Evolutionary conservation across 2,113 vertebrate species (phyloP).

Genomic region (Pao palembangensis): DNA sequence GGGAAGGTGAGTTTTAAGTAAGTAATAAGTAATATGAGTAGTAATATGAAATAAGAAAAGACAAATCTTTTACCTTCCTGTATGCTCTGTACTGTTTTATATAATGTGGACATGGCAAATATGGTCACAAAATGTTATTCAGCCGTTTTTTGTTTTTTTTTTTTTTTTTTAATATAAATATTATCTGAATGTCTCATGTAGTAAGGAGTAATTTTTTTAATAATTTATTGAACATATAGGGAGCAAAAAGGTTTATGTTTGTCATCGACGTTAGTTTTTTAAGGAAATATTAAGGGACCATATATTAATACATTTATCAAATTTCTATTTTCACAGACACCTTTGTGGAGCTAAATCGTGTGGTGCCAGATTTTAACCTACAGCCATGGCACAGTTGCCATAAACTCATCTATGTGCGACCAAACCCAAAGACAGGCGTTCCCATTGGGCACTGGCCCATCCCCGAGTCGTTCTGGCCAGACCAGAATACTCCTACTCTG

Average conservation of each 20-base stretch:
- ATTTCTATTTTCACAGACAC: constrained; percentile 74
- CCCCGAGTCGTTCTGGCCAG: constrained; percentile 97
- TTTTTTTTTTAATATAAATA: no score
- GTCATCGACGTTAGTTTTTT: no score
- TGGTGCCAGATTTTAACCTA: constrained; percentile 67
- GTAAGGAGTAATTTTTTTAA: no score
- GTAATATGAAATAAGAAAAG: background rate
- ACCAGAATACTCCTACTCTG: constrained; percentile 94
- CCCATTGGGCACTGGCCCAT: constrained; percentile 97
- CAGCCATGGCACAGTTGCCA: constrained; percentile 96
- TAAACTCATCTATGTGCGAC: constrained; percentile 95
- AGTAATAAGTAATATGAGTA: no score
- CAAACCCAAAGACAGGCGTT: constrained; percentile 96
- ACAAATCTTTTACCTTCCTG: background rate
- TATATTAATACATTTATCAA: no score
- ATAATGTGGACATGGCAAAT: background rate
- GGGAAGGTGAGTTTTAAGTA: constrained; percentile 49
- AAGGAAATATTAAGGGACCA: no score
- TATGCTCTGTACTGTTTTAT: constrained; percentile 1
- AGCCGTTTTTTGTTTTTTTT: no score
- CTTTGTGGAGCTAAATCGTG: constrained; percentile 75
- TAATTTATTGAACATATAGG: no score
- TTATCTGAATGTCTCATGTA: no score
- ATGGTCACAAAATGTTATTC: no score
- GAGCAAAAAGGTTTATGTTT: no score